Evolutionary conservation across 2,888 invertebrate species (phyloP), one percentile per base, ranked within the genome.

Genomic region (Phyllotreta cruciferae): DNA sequence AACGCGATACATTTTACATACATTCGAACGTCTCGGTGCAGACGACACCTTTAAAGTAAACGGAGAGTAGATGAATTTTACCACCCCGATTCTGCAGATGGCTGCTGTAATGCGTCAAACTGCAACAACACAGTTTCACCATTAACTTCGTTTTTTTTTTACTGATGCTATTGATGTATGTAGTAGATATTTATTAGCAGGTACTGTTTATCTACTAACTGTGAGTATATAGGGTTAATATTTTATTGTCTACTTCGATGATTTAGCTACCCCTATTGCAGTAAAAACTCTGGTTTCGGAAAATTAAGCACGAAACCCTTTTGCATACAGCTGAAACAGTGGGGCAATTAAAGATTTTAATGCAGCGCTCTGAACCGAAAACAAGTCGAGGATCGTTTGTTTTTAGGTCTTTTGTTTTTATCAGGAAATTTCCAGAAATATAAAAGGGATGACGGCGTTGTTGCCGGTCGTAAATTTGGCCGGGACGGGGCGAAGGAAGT

Each of bases 401-500:
- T 70, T 60, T 53, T 58, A 52, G 58, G 54, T 57, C 68, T 61
- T 67, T 71, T 70, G 69, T 71, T 70, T 71, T 70, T 69, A 66
- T 69, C 49, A 60, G 62, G 54, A 45, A 37, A 39, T 58, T 53
- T 50, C 61, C 54, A 55, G 64, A 66, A 63, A 66, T 62, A 63
- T 62, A 57, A 64, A 67, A 68, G 68, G 62, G 69, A 68, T 73
- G 71, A 71, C 65, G 71, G 68, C 67, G 69, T 69, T 72, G 70
- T 72, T 72, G 71, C 68, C 67, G 64, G 63, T 66, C 67, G 70
- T 73, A 73, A 73, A 73, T 73, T 63, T 70, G 61, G 54, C 66
- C 60, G 64, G 70, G 2, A 24, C 2, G 70, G 64, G 67, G 61
- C 61, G 60, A 65, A 64, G 67, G 62, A 69, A 72, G 67, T 72